Conservation (phyloP, 2,888 invertebrate genomes). For the Endotricha flammealis region DNA sequence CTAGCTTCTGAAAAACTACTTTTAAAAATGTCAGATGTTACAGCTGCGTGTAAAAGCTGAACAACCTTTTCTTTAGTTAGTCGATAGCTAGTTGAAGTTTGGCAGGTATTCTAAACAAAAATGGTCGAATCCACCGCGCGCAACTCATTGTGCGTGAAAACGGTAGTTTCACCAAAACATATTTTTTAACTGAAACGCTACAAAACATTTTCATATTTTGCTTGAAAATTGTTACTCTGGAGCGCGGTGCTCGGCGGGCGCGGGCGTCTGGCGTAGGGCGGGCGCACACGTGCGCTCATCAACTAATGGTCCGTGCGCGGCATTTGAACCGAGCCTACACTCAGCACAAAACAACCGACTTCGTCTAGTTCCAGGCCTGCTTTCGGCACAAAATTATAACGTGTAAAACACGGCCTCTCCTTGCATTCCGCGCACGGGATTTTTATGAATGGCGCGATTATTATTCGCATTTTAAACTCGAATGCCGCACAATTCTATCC, state of each 20-base stretch:
- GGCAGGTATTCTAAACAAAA: slow-evolving; percentile 16
- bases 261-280: slow-evolving; percentile 52
- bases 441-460: slow-evolving; percentile 75
- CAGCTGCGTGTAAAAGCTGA: too few species aligned
- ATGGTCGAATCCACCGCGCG: slow-evolving; percentile 57
- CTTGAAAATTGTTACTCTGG: slow-evolving; percentile 70
- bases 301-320: slow-evolving; percentile 79
- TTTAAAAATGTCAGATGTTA: too few species aligned
- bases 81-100: not conserved
- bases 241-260: slow-evolving; percentile 36
- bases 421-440: slow-evolving; percentile 73
- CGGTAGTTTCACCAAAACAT: slow-evolving; percentile 67
- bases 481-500: slow-evolving; percentile 71
- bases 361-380: slow-evolving; percentile 60
- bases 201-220: slow-evolving; percentile 73
- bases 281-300: slow-evolving; percentile 73
- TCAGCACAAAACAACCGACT: slow-evolving; percentile 66
- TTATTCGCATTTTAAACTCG: slow-evolving; percentile 78
- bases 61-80: too few species aligned
- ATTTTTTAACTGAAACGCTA: slow-evolving; percentile 62
- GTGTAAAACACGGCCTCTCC: slow-evolving; percentile 75
- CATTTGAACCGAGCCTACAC: slow-evolving; percentile 77
- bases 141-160: slow-evolving; percentile 72
- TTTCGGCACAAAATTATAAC: slow-evolving; percentile 76
- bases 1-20: too few species aligned